These are phyloP conservation scores for Anoplius nigerrimus DNA, from an alignment of 2,888 invertebrate species.

Conservation along the genomic window DNA sequence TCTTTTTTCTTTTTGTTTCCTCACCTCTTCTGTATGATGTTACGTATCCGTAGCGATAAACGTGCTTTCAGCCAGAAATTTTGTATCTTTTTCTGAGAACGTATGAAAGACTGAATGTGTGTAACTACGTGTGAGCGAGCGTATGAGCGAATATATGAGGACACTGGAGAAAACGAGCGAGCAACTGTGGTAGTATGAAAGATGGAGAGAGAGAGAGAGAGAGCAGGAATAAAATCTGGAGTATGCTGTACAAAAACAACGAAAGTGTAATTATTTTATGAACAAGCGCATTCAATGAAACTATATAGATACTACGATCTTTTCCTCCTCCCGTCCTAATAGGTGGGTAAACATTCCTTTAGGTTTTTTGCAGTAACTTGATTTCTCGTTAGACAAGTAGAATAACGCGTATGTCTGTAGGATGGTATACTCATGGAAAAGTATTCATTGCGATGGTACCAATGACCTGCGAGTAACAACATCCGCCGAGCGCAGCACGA, in stretches of 20 bases:
- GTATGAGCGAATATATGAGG: not conserved
- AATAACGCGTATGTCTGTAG: not conserved
- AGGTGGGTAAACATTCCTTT: too few relatives aligned
- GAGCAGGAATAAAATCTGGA: conserved; percentile 15
- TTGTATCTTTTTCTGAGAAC: conserved; percentile 52
- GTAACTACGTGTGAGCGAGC: not conserved
- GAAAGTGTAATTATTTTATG: conserved; percentile 61
- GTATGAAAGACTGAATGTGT: conserved; percentile 25
- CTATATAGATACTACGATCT: conserved; percentile 41
- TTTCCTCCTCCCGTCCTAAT: not conserved
- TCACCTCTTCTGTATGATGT: conserved; percentile 35
- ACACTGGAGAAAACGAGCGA: conserved; percentile 4
- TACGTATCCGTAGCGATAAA: conserved; percentile 27
- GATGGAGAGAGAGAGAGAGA: conserved; percentile 1
- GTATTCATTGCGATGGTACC: conserved; percentile 22
- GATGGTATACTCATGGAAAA: conserved; percentile 2
- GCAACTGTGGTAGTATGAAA: conserved; percentile 1
- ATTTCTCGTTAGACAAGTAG: too few relatives aligned
- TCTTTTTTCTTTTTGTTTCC: conserved; percentile 22
- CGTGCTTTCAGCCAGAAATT: conserved; percentile 46
- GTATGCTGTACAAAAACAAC: conserved; percentile 47
- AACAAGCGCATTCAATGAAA: conserved; percentile 51
- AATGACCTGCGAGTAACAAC: conserved; percentile 47
- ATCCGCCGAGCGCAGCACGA: conserved; percentile 30
- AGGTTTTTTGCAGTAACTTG: too few relatives aligned